Evolutionary conservation across 2,797 vertebrate species (phyloP).

Genomic region (Poecilia gillii): DNA sequence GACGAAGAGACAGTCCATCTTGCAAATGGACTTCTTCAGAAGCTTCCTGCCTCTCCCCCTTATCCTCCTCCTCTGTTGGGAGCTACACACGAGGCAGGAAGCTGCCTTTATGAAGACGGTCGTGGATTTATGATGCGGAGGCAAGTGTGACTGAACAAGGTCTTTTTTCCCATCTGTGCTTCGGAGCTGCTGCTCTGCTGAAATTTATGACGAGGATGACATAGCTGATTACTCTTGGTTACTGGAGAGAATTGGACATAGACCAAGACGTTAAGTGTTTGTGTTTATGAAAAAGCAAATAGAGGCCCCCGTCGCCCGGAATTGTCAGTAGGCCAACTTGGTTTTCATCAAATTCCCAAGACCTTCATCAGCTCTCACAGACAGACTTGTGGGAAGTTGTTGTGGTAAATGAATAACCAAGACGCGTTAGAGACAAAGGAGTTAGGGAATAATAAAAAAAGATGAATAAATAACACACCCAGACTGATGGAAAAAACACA

Average conservation of each 20-base stretch:
- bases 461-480: constrained; percentile 50
- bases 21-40: constrained; percentile 69
- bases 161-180: constrained; percentile 71
- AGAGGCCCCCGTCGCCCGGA: constrained; percentile 34
- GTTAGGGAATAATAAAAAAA: background rate
- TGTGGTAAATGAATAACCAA: constrained; percentile 22
- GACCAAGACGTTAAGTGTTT: constrained; percentile 49
- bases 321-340: constrained; percentile 43
- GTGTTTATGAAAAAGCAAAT: constrained; percentile 56
- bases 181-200: constrained; percentile 50
- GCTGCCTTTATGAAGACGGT: constrained; percentile 59
- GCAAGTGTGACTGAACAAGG: constrained; percentile 66
- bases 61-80: constrained; percentile 52
- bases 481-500: constrained; percentile 75
- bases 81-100: constrained; percentile 62
- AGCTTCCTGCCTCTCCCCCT: constrained; percentile 56
- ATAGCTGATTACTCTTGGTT: constrained; percentile 80
- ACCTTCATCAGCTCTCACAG: constrained; percentile 26
- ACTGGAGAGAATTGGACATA: constrained; percentile 76
- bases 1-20: constrained; percentile 64
- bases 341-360: constrained; percentile 39
- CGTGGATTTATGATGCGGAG: constrained; percentile 74
- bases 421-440: constrained; percentile 2
- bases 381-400: constrained; percentile 30
- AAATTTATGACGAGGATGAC: constrained; percentile 82